Percentiles rank a stretch among this genome's conserved stretches.
Evolutionary conservation across 2,113 vertebrate genomes (phyloP).

Genomic region (Nycticebus coucang): DNA sequence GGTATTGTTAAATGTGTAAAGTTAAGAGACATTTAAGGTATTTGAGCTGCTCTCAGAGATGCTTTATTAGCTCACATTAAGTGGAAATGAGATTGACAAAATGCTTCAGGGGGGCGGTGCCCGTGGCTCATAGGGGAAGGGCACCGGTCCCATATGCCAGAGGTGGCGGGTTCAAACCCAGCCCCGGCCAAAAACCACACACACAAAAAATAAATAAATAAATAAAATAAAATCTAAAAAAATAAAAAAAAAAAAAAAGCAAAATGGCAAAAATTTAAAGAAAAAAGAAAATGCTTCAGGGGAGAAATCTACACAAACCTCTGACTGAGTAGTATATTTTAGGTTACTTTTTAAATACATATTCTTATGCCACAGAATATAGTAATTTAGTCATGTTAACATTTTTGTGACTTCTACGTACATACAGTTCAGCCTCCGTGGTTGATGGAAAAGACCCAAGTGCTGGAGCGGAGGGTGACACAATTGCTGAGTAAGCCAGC

Average conservation of each 20-base stretch:
- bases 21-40: rapidly evolving
- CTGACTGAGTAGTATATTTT: neutral
- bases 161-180: too few relatives aligned
- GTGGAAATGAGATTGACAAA: neutral
- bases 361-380: neutral
- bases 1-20: rapidly evolving
- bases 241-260: too few relatives aligned
- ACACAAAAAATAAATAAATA: too few relatives aligned
- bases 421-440: rapidly evolving
- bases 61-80: rapidly evolving
- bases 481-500: too few relatives aligned
- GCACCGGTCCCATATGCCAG: too few relatives aligned
- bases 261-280: too few relatives aligned
- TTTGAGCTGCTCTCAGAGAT: neutral
- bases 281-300: too few relatives aligned
- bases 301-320: neutral
- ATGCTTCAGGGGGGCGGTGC: too few relatives aligned
- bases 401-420: neutral
- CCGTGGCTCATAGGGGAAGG: too few relatives aligned
- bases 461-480: neutral
- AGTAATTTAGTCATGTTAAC: rapidly evolving
- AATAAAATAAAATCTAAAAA: too few relatives aligned
- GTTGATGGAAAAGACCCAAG: too few relatives aligned
- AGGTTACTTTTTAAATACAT: neutral
- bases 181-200: too few relatives aligned